Evolutionary conservation across 2,113 vertebrate species (phyloP).

Genomic region (Carollia perspicillata): DNA sequence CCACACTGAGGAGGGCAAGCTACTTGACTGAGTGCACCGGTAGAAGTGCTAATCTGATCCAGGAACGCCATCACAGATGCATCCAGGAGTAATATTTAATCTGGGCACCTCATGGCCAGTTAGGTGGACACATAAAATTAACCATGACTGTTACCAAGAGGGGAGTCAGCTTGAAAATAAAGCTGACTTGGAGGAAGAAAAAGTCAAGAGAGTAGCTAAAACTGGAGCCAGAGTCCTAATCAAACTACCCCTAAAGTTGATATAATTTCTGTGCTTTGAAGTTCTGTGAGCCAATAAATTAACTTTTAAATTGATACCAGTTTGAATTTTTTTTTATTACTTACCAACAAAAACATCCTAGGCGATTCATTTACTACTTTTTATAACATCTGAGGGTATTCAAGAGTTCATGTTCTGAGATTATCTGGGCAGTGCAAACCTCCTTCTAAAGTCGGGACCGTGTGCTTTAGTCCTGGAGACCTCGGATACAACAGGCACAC

Average conservation of each 20-base stretch:
- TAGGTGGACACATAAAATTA: too few relatives aligned
- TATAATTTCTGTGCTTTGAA: background rate
- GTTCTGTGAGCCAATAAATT: background rate
- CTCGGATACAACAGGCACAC: background rate
- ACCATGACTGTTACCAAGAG: too few relatives aligned
- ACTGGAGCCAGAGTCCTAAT: background rate
- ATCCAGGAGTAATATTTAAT: too few relatives aligned
- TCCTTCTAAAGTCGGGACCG: background rate
- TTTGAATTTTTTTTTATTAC: background rate
- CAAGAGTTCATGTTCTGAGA: background rate
- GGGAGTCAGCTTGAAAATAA: too few relatives aligned
- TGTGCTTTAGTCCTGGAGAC: background rate
- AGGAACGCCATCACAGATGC: too few relatives aligned
- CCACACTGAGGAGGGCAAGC: too few relatives aligned
- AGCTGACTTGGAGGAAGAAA: background rate
- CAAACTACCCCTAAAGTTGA: background rate
- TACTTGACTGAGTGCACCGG: too few relatives aligned
- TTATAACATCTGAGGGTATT: background rate
- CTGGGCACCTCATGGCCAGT: too few relatives aligned
- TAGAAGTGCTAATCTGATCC: too few relatives aligned
- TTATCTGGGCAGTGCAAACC: background rate
- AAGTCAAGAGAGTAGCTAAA: background rate
- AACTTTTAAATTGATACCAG: background rate
- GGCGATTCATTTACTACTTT: conserved; percentile 1
- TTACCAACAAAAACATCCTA: background rate